These are phyloP conservation scores for Enteromius paludinosus DNA, from an alignment of 2,797 vertebrate genomes.

Conservation along the genomic window DNA sequence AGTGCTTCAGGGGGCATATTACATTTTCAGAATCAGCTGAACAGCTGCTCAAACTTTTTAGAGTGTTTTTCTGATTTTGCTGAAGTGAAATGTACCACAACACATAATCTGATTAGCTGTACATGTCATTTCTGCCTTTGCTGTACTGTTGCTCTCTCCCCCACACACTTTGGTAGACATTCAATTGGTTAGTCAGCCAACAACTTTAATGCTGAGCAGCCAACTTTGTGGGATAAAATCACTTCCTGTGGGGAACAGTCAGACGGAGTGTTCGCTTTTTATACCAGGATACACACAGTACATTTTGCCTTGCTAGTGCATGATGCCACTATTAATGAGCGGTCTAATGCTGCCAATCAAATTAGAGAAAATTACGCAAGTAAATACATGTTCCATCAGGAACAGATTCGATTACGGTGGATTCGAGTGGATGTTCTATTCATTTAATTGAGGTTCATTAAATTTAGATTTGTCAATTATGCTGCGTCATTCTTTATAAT, in stretches of 20 bases:
- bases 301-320: neutral
- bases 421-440: neutral
- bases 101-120: neutral
- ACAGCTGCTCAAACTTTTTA: neutral
- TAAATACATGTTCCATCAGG: neutral
- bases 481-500: neutral
- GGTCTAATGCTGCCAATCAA: neutral
- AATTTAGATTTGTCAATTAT: neutral
- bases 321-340: neutral
- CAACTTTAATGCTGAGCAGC: conserved; percentile 29
- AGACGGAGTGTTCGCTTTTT: neutral
- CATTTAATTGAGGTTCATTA: neutral
- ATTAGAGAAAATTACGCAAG: neutral
- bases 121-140: neutral
- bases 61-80: neutral
- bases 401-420: neutral
- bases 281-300: conserved; percentile 5
- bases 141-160: neutral
- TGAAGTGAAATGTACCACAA: neutral
- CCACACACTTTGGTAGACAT: conserved; percentile 8
- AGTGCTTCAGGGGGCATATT: neutral
- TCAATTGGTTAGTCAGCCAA: conserved; percentile 19
- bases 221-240: conserved; percentile 30
- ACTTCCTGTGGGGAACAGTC: conserved; percentile 48
- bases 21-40: neutral